phyloP scores from a whole-genome alignment of 2,888 invertebrate genomes.

The Griposia aprilina region DNA sequence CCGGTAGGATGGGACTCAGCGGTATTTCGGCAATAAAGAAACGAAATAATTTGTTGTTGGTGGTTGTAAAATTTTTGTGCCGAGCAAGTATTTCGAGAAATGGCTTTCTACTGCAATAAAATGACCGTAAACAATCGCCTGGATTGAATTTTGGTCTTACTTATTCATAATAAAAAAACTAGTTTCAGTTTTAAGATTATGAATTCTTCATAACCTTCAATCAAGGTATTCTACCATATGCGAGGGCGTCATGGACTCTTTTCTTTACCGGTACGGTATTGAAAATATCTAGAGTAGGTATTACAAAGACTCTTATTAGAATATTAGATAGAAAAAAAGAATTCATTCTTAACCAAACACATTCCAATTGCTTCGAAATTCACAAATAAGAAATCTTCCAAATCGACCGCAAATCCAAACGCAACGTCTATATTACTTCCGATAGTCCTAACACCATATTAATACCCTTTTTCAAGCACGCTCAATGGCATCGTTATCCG shows the following conservation, averaged over 20 bases:
- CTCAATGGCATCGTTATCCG: constrained; percentile 52
- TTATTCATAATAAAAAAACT: not conserved
- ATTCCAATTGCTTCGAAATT: not conserved
- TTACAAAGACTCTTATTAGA: not conserved
- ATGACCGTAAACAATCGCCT: not conserved
- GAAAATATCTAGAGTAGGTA: not conserved
- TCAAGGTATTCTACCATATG: not conserved
- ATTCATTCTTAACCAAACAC: not conserved
- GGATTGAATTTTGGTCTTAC: not conserved
- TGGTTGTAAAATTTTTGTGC: constrained; percentile 26
- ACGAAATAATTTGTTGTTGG: constrained; percentile 44
- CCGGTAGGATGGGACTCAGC: constrained; percentile 33
- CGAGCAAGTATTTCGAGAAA: not conserved
- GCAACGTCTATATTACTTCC: constrained; percentile 5
- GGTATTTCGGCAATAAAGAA: constrained; percentile 60
- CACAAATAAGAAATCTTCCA: not conserved
- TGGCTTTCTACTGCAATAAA: not conserved
- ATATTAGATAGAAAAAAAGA: not conserved
- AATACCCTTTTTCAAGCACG: constrained; percentile 19
- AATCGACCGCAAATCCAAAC: constrained; percentile 12
- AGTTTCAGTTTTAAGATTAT: not conserved
- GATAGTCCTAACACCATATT: constrained; percentile 9
- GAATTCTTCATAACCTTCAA: not conserved
- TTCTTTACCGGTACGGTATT: too few relatives aligned
- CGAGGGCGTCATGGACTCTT: too few relatives aligned